A percentile compares a stretch with the other conserved stretches of the same genome.
These are phyloP conservation scores for Nymphalis io DNA, from an alignment of 1,140 invertebrate genomes.

Conservation along the genomic window DNA sequence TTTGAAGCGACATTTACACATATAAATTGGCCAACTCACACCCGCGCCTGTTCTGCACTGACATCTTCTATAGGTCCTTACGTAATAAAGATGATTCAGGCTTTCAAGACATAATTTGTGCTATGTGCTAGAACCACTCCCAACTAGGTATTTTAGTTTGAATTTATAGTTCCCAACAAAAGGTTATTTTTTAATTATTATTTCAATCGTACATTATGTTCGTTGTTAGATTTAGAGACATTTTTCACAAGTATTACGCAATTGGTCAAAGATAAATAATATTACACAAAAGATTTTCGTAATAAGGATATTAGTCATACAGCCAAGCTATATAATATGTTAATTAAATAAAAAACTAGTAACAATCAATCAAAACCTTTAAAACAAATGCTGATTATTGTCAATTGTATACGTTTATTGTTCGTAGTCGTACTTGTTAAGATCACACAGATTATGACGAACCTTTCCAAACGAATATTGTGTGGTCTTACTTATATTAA, in stretches of 20 bases:
- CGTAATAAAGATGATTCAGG: slow-evolving; percentile 57
- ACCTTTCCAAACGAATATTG: slow-evolving; percentile 18
- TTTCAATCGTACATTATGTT: too few species aligned
- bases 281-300: not conserved
- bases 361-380: not conserved
- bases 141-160: slow-evolving; percentile 1
- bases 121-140: slow-evolving; percentile 17
- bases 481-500: slow-evolving; percentile 14
- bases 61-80: slow-evolving; percentile 53
- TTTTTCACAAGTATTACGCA: not conserved
- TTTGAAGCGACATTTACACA: slow-evolving; percentile 70
- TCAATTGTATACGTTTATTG: slow-evolving; percentile 17
- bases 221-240: not conserved
- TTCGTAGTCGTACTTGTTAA: not conserved
- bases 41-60: slow-evolving; percentile 44
- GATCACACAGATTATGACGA: slow-evolving; percentile 9
- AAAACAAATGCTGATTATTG: slow-evolving; percentile 28
- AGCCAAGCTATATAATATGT: slow-evolving; percentile 26
- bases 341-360: not conserved
- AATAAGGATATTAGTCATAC: slow-evolving; percentile 10
- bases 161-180: not conserved
- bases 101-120: slow-evolving; percentile 34
- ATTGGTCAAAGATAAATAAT: not conserved
- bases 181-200: not conserved
- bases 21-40: slow-evolving; percentile 60